Evolutionary conservation across 30 jellyfish, hydroid and myxozoan genomes (phyloP).

Genomic region (Phacellophora camtschatica): DNA sequence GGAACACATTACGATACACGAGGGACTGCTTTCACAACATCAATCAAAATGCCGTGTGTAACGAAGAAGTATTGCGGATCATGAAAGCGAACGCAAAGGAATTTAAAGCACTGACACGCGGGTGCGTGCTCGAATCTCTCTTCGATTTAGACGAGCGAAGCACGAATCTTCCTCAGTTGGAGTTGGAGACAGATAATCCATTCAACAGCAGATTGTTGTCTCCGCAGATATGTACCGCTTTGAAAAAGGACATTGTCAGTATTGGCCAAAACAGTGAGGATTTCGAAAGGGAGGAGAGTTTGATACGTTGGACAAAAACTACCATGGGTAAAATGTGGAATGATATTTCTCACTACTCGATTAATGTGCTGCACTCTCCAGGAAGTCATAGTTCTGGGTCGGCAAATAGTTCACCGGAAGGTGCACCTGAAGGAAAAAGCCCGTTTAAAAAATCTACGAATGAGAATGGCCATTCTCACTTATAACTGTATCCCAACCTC

Average conservation of each 20-base stretch:
- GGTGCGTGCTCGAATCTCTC: constrained; percentile 78
- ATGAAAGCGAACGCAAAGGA: constrained; percentile 20
- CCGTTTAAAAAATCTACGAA: background rate
- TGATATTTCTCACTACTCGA: background rate
- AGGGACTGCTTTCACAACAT: constrained; percentile 52
- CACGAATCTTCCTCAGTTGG: background rate
- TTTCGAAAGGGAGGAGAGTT: background rate
- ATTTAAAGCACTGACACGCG: constrained; percentile 70
- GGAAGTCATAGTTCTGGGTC: background rate
- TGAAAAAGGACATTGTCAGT: background rate
- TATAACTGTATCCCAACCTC: too few species aligned
- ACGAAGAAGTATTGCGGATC: constrained; percentile 27
- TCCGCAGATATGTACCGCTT: background rate
- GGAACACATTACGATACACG: constrained; percentile 64
- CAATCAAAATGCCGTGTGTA: background rate
- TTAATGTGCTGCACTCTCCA: background rate
- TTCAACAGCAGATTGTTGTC: constrained; percentile 56
- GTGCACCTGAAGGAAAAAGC: background rate
- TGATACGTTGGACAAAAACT: background rate
- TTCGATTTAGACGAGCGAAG: constrained; percentile 70
- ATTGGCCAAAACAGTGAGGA: background rate
- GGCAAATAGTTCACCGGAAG: background rate
- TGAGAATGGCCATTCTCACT: too few species aligned
- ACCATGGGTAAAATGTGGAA: background rate
- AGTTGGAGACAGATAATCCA: constrained; percentile 72